Percentiles rank a stretch among this genome's conserved stretches.
phyloP scores from a whole-genome alignment of 2,888 invertebrate species.

The Synergus itoensis region DNA sequence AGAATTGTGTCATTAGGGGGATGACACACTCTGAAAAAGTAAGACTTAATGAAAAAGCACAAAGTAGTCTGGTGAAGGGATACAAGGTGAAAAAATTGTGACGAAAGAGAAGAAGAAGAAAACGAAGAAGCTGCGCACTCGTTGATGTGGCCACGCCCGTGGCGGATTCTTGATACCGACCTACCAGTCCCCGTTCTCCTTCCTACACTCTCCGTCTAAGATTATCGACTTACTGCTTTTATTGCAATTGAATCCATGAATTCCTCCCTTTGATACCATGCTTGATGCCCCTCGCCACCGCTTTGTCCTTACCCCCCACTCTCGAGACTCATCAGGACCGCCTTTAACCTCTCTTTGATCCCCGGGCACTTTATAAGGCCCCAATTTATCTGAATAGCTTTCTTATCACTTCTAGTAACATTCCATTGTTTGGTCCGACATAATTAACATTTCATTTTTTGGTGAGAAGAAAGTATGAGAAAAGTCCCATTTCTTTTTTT shows the following conservation, averaged over 20 bases:
- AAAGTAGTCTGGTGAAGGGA: background rate
- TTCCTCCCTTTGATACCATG: constrained; percentile 50
- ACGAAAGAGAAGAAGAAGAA: constrained; percentile 45
- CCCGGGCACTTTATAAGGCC: constrained; percentile 11
- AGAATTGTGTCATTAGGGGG: background rate
- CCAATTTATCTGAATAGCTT: background rate
- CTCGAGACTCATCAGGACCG: constrained; percentile 9
- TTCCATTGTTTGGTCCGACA: too few species aligned
- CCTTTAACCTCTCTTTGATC: constrained; percentile 23
- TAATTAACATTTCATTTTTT: too few species aligned
- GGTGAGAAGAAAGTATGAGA: too few species aligned
- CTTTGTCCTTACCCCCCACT: constrained; percentile 36
- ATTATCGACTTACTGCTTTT: constrained; percentile 74
- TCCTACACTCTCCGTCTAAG: constrained; percentile 62
- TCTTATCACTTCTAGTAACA: background rate
- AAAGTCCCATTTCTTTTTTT: too few species aligned
- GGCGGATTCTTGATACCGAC: constrained; percentile 78
- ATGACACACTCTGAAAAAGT: background rate
- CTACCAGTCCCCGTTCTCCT: constrained; percentile 72
- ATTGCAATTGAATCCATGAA: constrained; percentile 75
- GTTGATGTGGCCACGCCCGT: constrained; percentile 77
- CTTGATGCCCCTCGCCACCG: constrained; percentile 53
- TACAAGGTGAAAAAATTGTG: constrained; percentile 48
- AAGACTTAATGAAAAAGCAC: background rate
- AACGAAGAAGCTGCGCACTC: constrained; percentile 59